These are phyloP conservation scores for Chaetodon auriga DNA, from an alignment of 2,113 vertebrate genomes.

Conservation along the genomic window DNA sequence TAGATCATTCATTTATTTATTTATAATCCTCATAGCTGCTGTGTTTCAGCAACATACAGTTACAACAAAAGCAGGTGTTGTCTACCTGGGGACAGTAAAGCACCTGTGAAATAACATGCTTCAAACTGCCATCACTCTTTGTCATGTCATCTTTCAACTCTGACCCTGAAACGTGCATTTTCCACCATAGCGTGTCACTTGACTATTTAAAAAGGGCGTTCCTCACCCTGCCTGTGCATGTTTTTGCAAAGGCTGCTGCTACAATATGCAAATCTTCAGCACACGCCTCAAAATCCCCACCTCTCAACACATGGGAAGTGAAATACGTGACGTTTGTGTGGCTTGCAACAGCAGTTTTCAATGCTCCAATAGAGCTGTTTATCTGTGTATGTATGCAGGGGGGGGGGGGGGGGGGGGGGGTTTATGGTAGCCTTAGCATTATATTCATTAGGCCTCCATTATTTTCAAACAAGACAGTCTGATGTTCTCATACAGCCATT, in stretches of 20 bases:
- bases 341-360: no score
- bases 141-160: not conserved
- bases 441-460: no score
- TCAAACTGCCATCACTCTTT: not conserved
- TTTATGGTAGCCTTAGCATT: no score
- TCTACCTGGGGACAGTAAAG: not conserved
- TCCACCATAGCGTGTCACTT: not conserved
- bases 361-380: no score
- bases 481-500: no score
- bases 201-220: conserved; percentile 21
- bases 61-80: not conserved
- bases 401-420: no score
- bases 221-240: conserved; percentile 52
- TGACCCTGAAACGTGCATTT: conserved; percentile 13
- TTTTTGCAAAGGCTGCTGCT: conserved; percentile 36
- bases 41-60: not conserved
- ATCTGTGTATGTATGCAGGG: no score
- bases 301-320: not conserved
- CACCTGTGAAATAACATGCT: not conserved
- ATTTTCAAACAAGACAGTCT: no score
- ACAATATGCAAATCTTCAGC: conserved; percentile 72
- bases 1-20: not conserved
- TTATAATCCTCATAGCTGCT: not conserved
- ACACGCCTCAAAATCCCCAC: conserved; percentile 33
- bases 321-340: no score